Base-by-base conservation (phyloP, 2,113 vertebrate species). In the Saiga tatarica region DNA sequence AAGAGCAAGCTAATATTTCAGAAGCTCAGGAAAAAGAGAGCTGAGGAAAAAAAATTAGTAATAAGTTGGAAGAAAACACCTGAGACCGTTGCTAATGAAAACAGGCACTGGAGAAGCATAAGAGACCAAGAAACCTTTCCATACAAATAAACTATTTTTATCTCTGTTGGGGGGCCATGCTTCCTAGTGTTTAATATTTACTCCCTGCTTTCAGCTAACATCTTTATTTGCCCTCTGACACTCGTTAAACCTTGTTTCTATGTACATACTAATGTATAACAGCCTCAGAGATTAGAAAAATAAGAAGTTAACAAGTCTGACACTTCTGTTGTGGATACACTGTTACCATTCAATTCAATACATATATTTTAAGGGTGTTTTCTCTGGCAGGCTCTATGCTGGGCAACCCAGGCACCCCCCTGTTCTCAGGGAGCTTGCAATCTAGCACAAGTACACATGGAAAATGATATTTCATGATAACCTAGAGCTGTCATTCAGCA, bases 1-100 rank as follows among this genome's bases (percentile, higher is more conserved):
- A 98, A 97, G 50, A 89, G 47, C 82, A 16, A 4, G 45, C 25
- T 91, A 96, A 95, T 97, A 96, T 96, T 97, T 98, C 95, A 97
- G 94, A 92, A 91, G 62, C 42, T 96, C 28, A 1, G 9, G 53
- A 33, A 67, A 95, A 60, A 95, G 60, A 57, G 52, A 81, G 13
- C 87, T 15, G 26, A 81, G 76, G 97, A 26, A 84, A 91, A 84
- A 94, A 96, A 96, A 62, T 2, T 79, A 71, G 59, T 30, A 95
- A 96, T 47, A 16, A 97, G 52, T 55, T 79, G 91, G 83, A 94
- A 91, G 96, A 89, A 98, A 97, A 62, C 50, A 95, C 52, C 81
- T 94, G 88, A 93, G 98, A 96, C 82, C 30, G 30, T 2, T 67
- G 10, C 30, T 98, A 91, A 98, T 94, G 90, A 97, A 97, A 97